Base-by-base conservation (phyloP, 2,797 vertebrate genomes). In the Merluccius polli region DNA sequence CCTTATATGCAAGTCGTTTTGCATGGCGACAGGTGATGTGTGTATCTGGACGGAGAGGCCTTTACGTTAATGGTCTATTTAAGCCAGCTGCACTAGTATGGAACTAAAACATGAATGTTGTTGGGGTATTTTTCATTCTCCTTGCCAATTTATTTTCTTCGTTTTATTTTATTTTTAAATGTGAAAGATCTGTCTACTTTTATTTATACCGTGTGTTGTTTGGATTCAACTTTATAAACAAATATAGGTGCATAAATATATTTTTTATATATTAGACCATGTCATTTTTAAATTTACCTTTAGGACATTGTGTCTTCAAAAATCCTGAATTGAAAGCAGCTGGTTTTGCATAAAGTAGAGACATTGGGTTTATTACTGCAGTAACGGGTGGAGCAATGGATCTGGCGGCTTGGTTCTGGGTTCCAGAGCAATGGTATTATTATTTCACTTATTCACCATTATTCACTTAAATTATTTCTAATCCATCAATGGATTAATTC, bases 271-370 rank as follows among this genome's bases (percentile, higher is more conserved):
- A 92, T 92, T 10, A 87, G 94, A 95, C 93, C 87, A 91, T 95
- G 95, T 95, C 91, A 94, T 87, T 87, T 80, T 80, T 88, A 92
- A 88, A 86, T 85, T 95, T 88, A 86, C 93, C 90, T 95, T 92
- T 87, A 92, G 89, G 78, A 84, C 81, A 73, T 72, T 32, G 44
- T 81, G 80, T 83, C 79, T 30, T 91, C 82, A 83, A 88, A 92
- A 69, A 71, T 79, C 77, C 82, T 81, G 74, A 75, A 71, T 87
- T 84, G 73, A 86, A 92, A 96, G 96, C 96, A 98, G 94, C 96
- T 96, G 96, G 96, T 97, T 97, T 98, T 97, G 96, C 95, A 93
- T 93, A 95, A 91, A 92, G 91, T 90, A 93, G 86, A 87, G 78
- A 86, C 84, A 86, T 89, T 84, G 87, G 88, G 89, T 93, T 90